phyloP scores from a whole-genome alignment of 2,888 invertebrate species.

The Eristalis tenax region DNA sequence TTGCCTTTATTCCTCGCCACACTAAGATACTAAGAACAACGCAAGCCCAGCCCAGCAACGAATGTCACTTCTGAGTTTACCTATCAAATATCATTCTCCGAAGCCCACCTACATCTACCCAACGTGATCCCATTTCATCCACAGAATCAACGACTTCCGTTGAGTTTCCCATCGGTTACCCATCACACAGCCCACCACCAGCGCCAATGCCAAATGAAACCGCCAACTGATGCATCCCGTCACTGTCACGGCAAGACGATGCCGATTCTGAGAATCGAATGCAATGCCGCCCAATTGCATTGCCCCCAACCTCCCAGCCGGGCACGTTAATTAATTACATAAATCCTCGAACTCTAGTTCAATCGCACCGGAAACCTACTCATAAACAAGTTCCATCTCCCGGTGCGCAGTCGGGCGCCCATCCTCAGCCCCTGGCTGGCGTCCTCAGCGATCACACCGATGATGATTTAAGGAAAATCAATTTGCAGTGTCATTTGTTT shows the following conservation, averaged over 20 bases:
- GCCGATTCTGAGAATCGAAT: constrained; percentile 25
- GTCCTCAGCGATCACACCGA: no score
- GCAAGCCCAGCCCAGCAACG: not conserved
- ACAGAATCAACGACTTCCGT: not conserved
- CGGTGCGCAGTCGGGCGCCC: not conserved
- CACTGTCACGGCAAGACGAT: constrained; percentile 5
- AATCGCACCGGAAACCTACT: constrained; percentile 51
- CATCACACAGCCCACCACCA: not conserved
- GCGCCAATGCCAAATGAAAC: constrained; percentile 1
- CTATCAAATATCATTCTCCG: not conserved
- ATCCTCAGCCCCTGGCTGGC: no score
- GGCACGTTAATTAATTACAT: constrained; percentile 44
- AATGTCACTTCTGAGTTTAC: not conserved
- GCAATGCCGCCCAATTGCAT: not conserved
- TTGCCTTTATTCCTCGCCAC: no score
- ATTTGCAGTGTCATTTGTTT: constrained; percentile 70
- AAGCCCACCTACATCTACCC: not conserved
- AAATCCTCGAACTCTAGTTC: constrained; percentile 27
- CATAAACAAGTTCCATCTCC: constrained; percentile 50
- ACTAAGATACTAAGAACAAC: no score
- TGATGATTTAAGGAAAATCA: constrained; percentile 64
- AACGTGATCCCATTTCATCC: not conserved
- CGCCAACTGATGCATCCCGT: not conserved
- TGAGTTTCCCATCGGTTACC: not conserved
- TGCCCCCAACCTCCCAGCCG: not conserved